phyloP scores from a whole-genome alignment of 1,140 invertebrate species.

The Ephestia elutella region DNA sequence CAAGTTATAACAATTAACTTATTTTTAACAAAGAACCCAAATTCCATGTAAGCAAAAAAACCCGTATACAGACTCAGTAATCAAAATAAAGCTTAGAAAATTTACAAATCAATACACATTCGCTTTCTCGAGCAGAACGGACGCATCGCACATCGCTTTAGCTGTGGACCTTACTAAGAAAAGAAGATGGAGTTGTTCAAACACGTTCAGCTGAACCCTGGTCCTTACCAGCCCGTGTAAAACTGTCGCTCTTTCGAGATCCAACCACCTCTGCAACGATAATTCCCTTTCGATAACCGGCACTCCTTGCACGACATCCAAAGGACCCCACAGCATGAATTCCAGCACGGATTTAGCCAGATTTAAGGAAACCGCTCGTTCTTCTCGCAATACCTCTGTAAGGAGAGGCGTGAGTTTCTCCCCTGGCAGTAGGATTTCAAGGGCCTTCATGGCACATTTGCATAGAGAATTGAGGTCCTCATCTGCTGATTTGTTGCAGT shows the following conservation, averaged over 20 bases:
- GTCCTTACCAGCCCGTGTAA: constrained; percentile 85
- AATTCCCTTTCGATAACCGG: constrained; percentile 80
- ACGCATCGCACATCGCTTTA: constrained; percentile 86
- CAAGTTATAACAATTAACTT: background rate
- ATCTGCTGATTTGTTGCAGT: constrained; percentile 70
- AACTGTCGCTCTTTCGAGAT: constrained; percentile 86
- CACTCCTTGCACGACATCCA: constrained; percentile 80
- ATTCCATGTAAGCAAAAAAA: background rate
- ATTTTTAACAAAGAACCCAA: constrained; percentile 12
- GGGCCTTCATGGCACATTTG: constrained; percentile 82
- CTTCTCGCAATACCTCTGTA: constrained; percentile 80
- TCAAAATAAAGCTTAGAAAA: constrained; percentile 36
- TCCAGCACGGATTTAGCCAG: constrained; percentile 86
- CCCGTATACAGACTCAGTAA: background rate
- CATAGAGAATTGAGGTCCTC: constrained; percentile 83
- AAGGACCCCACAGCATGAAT: constrained; percentile 89
- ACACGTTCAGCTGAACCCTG: constrained; percentile 82
- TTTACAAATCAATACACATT: constrained; percentile 55
- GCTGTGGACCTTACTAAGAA: constrained; percentile 87
- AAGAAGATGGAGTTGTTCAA: constrained; percentile 86
- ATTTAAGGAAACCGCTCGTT: constrained; percentile 81
- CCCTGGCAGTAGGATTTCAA: constrained; percentile 79
- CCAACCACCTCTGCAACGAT: constrained; percentile 86
- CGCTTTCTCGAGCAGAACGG: constrained; percentile 77
- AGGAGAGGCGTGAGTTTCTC: constrained; percentile 79